Evolutionary conservation across 2,113 vertebrate genomes (phyloP).

Genomic region (Peromyscus polionotus): DNA sequence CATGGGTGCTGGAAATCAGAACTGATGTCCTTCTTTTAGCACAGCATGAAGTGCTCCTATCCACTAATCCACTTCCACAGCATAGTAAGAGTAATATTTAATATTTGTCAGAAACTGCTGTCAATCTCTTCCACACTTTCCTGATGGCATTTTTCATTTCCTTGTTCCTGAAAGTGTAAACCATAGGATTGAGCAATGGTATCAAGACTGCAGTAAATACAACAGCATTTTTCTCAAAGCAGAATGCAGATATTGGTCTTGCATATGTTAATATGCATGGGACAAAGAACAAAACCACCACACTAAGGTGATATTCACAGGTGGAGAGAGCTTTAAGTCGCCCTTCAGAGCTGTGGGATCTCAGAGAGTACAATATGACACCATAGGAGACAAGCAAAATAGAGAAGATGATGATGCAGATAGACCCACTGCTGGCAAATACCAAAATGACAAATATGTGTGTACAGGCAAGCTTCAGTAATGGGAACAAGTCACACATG

Average conservation of each 20-base stretch:
- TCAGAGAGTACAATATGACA: not conserved
- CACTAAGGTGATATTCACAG: not conserved
- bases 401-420: not conserved
- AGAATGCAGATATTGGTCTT: not conserved
- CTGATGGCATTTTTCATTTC: not conserved
- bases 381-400: not conserved
- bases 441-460: not conserved
- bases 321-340: not conserved
- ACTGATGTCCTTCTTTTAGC: not conserved
- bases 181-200: not conserved
- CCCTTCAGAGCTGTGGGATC: not conserved
- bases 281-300: not conserved
- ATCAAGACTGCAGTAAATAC: not conserved
- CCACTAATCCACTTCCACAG: not conserved
- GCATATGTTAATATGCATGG: conserved; percentile 10
- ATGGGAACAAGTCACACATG: not conserved
- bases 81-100: not conserved
- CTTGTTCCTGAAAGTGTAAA: not conserved
- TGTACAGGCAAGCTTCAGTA: not conserved
- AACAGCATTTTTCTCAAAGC: not conserved
- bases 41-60: not conserved
- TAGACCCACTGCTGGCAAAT: not conserved
- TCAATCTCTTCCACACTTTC: not conserved
- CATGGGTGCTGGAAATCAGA: not conserved
- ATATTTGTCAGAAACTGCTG: not conserved